Percentiles rank a stretch among this genome's conserved stretches.
These are phyloP conservation scores for Ceratosolen fusciceps DNA, from an alignment of 1,140 invertebrate genomes.

Conservation along the genomic window DNA sequence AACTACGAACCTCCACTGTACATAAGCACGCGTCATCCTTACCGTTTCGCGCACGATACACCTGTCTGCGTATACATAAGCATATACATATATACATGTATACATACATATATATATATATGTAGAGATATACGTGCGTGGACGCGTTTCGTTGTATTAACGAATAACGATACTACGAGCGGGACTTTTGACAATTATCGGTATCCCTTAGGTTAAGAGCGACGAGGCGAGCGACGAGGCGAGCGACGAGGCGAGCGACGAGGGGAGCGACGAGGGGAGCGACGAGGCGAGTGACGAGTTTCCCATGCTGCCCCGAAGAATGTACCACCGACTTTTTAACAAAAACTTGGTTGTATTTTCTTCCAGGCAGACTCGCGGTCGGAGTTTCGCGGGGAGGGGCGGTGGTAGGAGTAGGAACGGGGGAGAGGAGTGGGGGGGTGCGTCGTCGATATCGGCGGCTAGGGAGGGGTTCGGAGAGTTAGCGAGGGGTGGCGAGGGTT, in stretches of 20 bases:
- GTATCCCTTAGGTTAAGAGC: neutral
- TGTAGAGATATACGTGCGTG: no score
- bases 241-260: no score
- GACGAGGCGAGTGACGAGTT: no score
- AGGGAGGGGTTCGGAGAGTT: neutral
- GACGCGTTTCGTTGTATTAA: no score
- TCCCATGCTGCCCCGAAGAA: conserved; percentile 26
- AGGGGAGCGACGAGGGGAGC: no score
- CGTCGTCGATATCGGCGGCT: no score
- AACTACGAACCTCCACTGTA: no score
- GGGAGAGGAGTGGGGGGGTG: neutral
- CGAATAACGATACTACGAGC: neutral
- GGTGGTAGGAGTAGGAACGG: neutral
- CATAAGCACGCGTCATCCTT: no score
- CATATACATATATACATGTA: no score
- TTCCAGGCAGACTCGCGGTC: conserved; percentile 25
- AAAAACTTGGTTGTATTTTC: conserved; percentile 45
- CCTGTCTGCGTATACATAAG: no score
- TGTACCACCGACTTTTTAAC: conserved; percentile 33
- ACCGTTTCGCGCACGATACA: no score
- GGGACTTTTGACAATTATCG: neutral
- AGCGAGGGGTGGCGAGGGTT: neutral
- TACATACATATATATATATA: no score
- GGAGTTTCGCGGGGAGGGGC: neutral
- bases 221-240: conserved; percentile 3